phyloP scores from a whole-genome alignment of 2,888 invertebrate species.

The Perizoma affinitatum region DNA sequence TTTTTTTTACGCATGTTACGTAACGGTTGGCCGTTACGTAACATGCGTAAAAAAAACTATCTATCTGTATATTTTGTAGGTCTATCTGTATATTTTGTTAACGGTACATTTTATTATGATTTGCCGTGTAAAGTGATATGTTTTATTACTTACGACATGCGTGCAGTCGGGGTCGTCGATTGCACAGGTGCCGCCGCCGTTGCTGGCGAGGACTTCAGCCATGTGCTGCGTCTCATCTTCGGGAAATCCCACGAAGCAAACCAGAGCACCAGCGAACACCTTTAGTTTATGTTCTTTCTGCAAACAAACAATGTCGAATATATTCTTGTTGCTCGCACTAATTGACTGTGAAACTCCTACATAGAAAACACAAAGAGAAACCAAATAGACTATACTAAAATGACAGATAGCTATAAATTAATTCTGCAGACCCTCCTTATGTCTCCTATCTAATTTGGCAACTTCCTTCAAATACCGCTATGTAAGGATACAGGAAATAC shows the following conservation, averaged over 20 bases:
- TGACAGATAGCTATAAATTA: background rate
- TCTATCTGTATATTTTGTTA: conserved; percentile 31
- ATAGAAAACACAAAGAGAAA: background rate
- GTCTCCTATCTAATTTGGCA: conserved; percentile 34
- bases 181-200: conserved; percentile 91
- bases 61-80: too few species aligned
- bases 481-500: conserved; percentile 36
- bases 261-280: conserved; percentile 93
- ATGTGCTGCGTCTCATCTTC: conserved; percentile 96
- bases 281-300: conserved; percentile 90
- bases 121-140: conserved; percentile 17
- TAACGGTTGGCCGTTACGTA: conserved; percentile 37
- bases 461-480: conserved; percentile 34
- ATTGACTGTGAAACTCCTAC: conserved; percentile 8
- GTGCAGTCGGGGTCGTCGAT: conserved; percentile 93
- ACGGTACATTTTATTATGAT: conserved; percentile 16
- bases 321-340: background rate
- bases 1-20: conserved; percentile 32
- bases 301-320: conserved; percentile 39
- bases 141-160: conserved; percentile 91
- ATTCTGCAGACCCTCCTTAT: conserved; percentile 3
- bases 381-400: background rate
- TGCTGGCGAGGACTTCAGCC: conserved; percentile 93
- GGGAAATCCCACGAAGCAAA: conserved; percentile 95
- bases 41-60: conserved; percentile 28